Conservation (phyloP, 2,113 vertebrate genomes). For the Todiramphus chloris region DNA sequence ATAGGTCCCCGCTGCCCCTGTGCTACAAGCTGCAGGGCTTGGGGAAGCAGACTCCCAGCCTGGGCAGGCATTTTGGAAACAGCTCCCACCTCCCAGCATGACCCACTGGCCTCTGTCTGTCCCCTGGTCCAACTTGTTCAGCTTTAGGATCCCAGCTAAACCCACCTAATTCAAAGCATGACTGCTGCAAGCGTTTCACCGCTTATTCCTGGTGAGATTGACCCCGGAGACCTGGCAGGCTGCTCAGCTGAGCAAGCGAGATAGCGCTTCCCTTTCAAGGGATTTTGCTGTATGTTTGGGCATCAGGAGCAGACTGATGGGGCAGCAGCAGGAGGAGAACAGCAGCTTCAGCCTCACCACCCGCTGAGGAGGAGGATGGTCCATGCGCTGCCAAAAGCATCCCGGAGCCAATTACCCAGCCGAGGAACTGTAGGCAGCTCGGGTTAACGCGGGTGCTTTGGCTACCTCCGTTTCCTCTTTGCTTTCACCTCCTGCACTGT, state of each 20-base stretch:
- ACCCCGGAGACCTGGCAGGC: neutral
- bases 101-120: neutral
- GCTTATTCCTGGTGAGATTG: neutral
- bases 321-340: neutral
- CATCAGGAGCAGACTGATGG: neutral
- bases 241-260: neutral
- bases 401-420: neutral
- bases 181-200: neutral
- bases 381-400: neutral
- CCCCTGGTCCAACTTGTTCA: neutral
- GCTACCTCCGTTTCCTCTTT: neutral
- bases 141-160: neutral
- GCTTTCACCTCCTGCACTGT: neutral
- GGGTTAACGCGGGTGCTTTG: neutral
- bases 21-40: neutral
- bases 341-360: neutral
- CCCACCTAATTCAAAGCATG: neutral
- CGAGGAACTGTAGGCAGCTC: neutral
- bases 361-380: neutral
- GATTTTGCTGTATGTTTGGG: conserved; percentile 4
- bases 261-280: neutral
- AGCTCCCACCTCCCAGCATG: fast-evolving
- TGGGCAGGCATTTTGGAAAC: neutral
- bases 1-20: neutral
- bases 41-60: neutral